Conservation (phyloP, 2,797 vertebrate genomes). For the Poeciliopsis infans region DNA sequence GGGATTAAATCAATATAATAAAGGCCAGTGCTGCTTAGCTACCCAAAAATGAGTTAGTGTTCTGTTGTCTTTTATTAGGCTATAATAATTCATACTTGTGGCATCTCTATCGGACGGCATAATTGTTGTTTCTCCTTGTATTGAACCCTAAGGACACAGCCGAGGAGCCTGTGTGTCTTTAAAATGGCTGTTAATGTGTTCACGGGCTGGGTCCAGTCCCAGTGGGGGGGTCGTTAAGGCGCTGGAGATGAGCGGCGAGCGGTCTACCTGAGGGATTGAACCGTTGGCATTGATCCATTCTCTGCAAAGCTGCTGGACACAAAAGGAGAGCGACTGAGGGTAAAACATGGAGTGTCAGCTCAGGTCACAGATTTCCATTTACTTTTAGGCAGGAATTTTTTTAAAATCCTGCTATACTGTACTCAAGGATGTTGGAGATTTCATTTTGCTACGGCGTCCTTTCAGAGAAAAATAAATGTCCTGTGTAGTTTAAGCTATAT, state of each 20-base stretch:
- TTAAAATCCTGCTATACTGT: not conserved
- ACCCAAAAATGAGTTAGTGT: conserved; percentile 22
- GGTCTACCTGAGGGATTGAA: conserved; percentile 60
- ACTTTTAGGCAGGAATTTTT: conserved; percentile 27
- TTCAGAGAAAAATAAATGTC: conserved; percentile 19
- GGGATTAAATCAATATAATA: conserved; percentile 40
- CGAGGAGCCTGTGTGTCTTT: conserved; percentile 52
- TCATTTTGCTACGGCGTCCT: not conserved
- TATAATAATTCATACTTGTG: conserved; percentile 53
- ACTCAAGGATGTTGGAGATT: not conserved
- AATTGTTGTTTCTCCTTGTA: conserved; percentile 54
- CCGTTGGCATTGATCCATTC: conserved; percentile 64
- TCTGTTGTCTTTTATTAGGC: conserved; percentile 35
- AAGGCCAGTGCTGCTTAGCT: conserved; percentile 2
- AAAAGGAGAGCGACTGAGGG: conserved; percentile 35
- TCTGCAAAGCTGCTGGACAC: conserved; percentile 52
- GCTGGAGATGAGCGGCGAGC: conserved; percentile 65
- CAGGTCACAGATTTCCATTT: conserved; percentile 60
- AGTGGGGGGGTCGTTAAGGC: conserved; percentile 67
- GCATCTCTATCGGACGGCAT: conserved; percentile 54
- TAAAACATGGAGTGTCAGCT: conserved; percentile 45
- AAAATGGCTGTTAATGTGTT: conserved; percentile 72
- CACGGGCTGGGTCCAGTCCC: conserved; percentile 60
- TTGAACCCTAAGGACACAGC: conserved; percentile 55
- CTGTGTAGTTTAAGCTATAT: conserved; percentile 2